Percentiles rank a stretch among this genome's conserved stretches.
These are phyloP conservation scores for Hyperopisus bebe DNA, from an alignment of 2,113 vertebrate genomes.

Conservation along the genomic window DNA sequence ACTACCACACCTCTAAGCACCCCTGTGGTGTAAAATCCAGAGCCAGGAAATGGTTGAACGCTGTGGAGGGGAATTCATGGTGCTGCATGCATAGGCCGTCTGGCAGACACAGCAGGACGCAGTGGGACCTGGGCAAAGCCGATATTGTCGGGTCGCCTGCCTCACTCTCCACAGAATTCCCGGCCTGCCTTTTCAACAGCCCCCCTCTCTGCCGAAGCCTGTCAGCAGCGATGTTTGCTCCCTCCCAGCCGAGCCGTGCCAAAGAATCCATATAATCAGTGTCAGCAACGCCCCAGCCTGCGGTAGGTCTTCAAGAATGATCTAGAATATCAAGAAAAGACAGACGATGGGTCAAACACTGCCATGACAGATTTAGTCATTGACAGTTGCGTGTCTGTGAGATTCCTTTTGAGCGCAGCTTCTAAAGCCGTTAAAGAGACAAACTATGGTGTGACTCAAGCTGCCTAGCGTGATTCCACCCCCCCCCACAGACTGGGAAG, in stretches of 20 bases:
- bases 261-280: neutral
- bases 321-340: neutral
- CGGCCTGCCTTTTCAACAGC: neutral
- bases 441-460: constrained; percentile 35
- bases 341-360: neutral
- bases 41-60: neutral
- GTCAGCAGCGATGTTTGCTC: neutral
- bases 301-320: constrained; percentile 12
- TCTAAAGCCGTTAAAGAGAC: neutral
- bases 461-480: constrained; percentile 56
- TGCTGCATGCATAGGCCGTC: neutral
- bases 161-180: neutral
- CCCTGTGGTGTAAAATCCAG: neutral
- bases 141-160: neutral
- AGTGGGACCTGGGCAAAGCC: neutral
- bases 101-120: neutral
- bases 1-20: neutral
- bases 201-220: neutral
- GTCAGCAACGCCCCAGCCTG: neutral
- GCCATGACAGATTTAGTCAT: neutral
- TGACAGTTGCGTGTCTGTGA: neutral
- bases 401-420: neutral
- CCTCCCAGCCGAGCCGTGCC: neutral
- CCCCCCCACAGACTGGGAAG: constrained; percentile 33
- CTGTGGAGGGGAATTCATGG: neutral